Evolutionary conservation across 2,113 vertebrate species (phyloP).

Genomic region (Natator depressus): DNA sequence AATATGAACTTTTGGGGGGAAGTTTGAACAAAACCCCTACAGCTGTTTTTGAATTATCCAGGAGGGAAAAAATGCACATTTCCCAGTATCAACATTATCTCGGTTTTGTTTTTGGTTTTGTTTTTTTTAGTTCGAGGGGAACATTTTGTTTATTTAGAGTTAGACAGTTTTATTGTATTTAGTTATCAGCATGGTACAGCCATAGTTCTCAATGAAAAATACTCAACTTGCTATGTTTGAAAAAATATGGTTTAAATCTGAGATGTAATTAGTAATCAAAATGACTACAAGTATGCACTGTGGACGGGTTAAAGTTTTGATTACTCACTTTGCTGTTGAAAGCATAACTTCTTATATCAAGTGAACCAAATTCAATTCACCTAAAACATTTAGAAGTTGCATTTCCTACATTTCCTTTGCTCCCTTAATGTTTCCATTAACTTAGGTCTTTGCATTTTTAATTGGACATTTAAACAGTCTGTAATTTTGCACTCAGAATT

Average conservation of each 20-base stretch:
- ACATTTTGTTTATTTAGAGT: constrained; percentile 63
- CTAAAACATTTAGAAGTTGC: neutral
- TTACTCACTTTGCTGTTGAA: neutral
- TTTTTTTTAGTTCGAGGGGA: constrained; percentile 51
- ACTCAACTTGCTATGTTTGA: neutral
- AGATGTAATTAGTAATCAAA: neutral
- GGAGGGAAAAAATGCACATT: constrained; percentile 53
- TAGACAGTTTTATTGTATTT: constrained; percentile 60
- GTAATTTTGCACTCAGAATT: neutral
- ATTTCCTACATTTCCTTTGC: neutral
- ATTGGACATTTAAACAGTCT: neutral
- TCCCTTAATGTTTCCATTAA: neutral
- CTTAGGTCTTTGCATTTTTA: neutral
- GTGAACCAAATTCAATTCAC: neutral
- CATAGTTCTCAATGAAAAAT: constrained; percentile 38
- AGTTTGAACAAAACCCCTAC: constrained; percentile 60
- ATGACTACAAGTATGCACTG: neutral
- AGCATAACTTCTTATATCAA: neutral
- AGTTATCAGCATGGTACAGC: constrained; percentile 42
- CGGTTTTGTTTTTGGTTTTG: constrained; percentile 12
- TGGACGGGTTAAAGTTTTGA: neutral
- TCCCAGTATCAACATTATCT: constrained; percentile 66
- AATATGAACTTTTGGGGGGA: constrained; percentile 57
- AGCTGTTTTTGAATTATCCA: constrained; percentile 69
- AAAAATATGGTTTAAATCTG: neutral